Conservation (phyloP, 2,113 vertebrate species). For the Phylloscopus whistleri region DNA sequence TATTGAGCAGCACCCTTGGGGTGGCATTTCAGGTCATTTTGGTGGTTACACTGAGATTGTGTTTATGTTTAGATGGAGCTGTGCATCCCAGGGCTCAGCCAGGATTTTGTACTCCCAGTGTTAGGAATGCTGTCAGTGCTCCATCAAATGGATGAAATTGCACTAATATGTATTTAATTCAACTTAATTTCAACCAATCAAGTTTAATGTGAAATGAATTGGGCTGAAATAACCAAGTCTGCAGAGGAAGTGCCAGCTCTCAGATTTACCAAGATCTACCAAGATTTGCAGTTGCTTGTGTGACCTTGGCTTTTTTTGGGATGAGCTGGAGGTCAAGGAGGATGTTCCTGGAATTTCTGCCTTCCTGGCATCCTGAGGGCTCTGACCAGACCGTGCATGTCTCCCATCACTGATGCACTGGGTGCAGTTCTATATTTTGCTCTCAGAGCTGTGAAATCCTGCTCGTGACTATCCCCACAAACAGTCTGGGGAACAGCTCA, state of each 20-base stretch:
- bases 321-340: conserved; percentile 19
- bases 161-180: conserved; percentile 54
- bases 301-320: background rate
- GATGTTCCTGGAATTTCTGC: background rate
- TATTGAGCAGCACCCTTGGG: background rate
- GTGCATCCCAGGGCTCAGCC: background rate
- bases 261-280: background rate
- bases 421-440: background rate
- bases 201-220: conserved; percentile 58
- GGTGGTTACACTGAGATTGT: background rate
- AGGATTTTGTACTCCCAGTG: background rate
- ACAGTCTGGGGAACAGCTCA: background rate
- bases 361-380: background rate
- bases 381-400: background rate
- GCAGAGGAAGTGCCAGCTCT: conserved; percentile 4
- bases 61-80: background rate
- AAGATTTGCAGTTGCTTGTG: background rate
- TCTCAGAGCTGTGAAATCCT: background rate
- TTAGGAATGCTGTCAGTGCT: background rate
- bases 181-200: background rate
- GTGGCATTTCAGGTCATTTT: background rate
- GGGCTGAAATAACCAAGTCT: conserved; percentile 40
- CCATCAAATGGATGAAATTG: background rate
- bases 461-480: background rate
- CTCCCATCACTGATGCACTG: background rate